Conservation (phyloP, 2,888 invertebrate genomes). For the Clunio marinus region DNA sequence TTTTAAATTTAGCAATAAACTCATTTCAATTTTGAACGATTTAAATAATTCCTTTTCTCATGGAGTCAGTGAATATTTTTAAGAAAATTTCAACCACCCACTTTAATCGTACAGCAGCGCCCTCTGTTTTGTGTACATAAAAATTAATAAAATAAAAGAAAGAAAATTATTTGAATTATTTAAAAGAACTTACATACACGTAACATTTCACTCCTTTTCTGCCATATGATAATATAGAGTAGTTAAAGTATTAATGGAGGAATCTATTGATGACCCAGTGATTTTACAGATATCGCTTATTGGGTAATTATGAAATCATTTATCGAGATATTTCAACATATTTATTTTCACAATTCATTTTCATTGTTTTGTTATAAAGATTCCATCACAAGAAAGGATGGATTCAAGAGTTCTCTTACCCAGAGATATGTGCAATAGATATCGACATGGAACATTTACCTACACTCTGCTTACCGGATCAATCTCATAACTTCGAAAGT, state of each 20-base stretch:
- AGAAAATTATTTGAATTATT: too few relatives aligned
- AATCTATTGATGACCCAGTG: conserved; percentile 1
- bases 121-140: too few relatives aligned
- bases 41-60: too few relatives aligned
- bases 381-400: conserved; percentile 28
- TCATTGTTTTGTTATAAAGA: not conserved
- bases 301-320: not conserved
- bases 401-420: not conserved
- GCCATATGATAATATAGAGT: too few relatives aligned
- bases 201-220: too few relatives aligned
- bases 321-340: not conserved
- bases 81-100: too few relatives aligned
- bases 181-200: too few relatives aligned
- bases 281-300: conserved; percentile 23
- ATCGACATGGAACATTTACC: conserved; percentile 7
- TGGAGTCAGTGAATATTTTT: too few relatives aligned
- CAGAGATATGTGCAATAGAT: not conserved
- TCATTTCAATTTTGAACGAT: too few relatives aligned
- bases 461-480: conserved; percentile 20
- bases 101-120: too few relatives aligned
- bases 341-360: not conserved
- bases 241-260: not conserved
- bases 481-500: conserved; percentile 11
- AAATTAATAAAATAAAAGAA: too few relatives aligned
- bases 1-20: too few relatives aligned